Evolutionary conservation across 2,888 invertebrate genomes (phyloP), one percentile per base, ranked within the genome.

Genomic region (Falcaria lacertinaria): DNA sequence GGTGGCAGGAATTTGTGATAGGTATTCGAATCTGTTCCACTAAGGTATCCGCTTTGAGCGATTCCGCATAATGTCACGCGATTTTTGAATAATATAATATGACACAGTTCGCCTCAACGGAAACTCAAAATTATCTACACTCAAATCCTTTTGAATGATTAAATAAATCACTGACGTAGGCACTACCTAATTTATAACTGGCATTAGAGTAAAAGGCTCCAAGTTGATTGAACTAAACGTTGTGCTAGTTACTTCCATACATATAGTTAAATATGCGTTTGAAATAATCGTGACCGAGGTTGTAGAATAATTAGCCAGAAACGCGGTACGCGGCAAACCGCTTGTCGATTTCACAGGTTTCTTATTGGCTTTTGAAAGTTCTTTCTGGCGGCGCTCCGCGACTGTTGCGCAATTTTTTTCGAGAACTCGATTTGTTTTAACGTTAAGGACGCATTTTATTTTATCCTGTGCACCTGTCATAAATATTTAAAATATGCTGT

Each of bases 361-460:
- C 77, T 78, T 78, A 78, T 78, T 76, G 73, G 72, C 71, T 80
- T 84, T 85, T 82, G 84, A 87, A 87, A 88, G 84, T 84, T 78
- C 68, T 77, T 68, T 72, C 54, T 53, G 60, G 52, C 55, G 53
- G 51, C 47, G 66, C 64, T 43, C 50, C 54, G 47, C 44, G 45
- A 43, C 44, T 50, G 50, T 73, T 77, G 70, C 74, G 76, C 70
- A 84, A 83, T 59, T 60, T 67, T 69, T 67, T 57, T 57, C 57
- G 54, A 57, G 57, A 54, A 57, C 60, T 61, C 54, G 45, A 59
- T 57, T 57, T 47, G 41, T 55, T 69, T 66, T 60, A 59, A 69
- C 60, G 52, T 64, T 72, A 69, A 71, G 63, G 64, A 72, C 63
- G 57, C 43, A 54, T 61, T 64, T 69, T 60, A 64, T 19, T 19